A percentile compares a stretch with the other conserved stretches of the same genome.
Evolutionary conservation across 2,888 invertebrate genomes (phyloP).

Genomic region (Papilio demoleus): DNA sequence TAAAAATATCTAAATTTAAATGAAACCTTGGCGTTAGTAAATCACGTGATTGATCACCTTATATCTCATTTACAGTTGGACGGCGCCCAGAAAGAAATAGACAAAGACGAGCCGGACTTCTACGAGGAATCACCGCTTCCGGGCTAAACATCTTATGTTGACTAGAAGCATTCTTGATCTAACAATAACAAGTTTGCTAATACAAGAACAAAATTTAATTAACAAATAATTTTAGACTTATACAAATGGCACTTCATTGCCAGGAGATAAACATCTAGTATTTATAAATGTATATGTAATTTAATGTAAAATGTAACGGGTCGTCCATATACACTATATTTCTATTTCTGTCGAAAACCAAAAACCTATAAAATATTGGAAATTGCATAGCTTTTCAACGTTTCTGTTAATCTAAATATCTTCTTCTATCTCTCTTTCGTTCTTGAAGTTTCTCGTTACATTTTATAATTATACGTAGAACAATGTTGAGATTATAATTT

Average conservation of each 20-base stretch:
- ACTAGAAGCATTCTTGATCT: not conserved
- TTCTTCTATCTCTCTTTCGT: no score
- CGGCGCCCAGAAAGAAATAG: conserved; percentile 91
- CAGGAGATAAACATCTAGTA: no score
- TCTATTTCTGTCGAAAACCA: no score
- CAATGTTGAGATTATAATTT: conserved; percentile 14
- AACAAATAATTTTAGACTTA: not conserved
- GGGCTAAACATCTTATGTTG: conserved; percentile 77
- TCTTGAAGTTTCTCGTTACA: not conserved
- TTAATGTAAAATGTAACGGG: no score
- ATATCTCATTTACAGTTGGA: conserved; percentile 86
- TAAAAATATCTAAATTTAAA: conserved; percentile 39
- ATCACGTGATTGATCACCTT: conserved; percentile 33
- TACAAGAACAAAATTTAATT: not conserved
- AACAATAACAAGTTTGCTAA: not conserved
- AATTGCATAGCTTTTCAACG: no score
- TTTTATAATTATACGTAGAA: not conserved
- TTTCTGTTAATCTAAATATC: no score
- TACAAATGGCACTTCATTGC: no score
- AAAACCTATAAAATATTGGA: no score
- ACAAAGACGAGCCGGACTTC: conserved; percentile 96
- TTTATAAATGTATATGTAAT: no score
- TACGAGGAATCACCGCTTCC: conserved; percentile 95
- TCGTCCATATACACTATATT: no score
- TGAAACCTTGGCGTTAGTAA: conserved; percentile 35